Percentiles rank a stretch among this genome's conserved stretches.
Conservation (phyloP, 2,888 invertebrate genomes). For the Phymatocera aterrima region DNA sequence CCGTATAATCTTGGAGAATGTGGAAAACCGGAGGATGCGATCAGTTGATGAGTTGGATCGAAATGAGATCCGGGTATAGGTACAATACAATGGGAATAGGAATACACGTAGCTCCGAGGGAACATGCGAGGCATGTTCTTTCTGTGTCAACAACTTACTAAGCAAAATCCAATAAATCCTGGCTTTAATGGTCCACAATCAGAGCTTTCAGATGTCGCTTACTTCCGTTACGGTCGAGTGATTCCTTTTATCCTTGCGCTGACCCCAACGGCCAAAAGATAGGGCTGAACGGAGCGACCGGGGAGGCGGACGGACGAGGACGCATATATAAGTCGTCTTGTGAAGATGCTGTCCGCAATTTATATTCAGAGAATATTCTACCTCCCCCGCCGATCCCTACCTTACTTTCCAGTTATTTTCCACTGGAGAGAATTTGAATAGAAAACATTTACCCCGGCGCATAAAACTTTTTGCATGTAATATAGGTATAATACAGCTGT, state of each 20-base stretch:
- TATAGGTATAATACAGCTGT: too few species aligned
- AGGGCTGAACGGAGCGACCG: constrained; percentile 52
- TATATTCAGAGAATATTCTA: constrained; percentile 62
- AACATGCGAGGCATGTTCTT: constrained; percentile 27
- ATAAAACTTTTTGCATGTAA: constrained; percentile 27
- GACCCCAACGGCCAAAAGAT: constrained; percentile 55
- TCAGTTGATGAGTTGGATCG: too few species aligned
- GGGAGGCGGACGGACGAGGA: constrained; percentile 49
- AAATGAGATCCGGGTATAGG: too few species aligned
- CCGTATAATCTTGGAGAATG: too few species aligned
- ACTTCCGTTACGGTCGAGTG: constrained; percentile 61
- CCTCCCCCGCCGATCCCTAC: constrained; percentile 48
- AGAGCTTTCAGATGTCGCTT: constrained; percentile 64
- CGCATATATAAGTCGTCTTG: constrained; percentile 49
- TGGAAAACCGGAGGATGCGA: too few species aligned
- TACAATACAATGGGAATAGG: too few species aligned
- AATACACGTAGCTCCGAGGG: too few species aligned
- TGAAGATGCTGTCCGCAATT: constrained; percentile 55
- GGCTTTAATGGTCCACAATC: constrained; percentile 60
- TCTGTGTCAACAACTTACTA: constrained; percentile 40
- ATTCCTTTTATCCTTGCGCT: constrained; percentile 61
- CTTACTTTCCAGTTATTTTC: constrained; percentile 59
- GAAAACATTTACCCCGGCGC: constrained; percentile 58
- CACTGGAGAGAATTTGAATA: constrained; percentile 61
- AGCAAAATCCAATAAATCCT: constrained; percentile 53